Conservation (phyloP, 2,888 invertebrate species). For the Polydrusus tereticollis region DNA sequence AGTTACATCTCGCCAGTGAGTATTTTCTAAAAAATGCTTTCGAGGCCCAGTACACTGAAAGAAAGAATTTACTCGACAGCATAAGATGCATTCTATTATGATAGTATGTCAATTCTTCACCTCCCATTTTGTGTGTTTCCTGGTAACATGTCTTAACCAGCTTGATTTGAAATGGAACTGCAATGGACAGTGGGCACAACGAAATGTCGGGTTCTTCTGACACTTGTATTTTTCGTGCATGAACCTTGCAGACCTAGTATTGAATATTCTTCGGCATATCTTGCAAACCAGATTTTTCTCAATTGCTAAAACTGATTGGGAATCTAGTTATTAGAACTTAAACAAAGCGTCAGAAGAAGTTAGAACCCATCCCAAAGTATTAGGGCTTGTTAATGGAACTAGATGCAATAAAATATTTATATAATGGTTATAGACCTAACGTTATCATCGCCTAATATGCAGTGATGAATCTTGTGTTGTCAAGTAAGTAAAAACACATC, state of each 20-base stretch:
- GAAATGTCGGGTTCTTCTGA: conserved; percentile 28
- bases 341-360: too few relatives aligned
- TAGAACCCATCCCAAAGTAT: not conserved
- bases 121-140: conserved; percentile 8
- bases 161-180: conserved; percentile 26
- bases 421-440: too few relatives aligned
- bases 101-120: not conserved
- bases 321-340: not conserved
- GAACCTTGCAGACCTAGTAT: conserved; percentile 26
- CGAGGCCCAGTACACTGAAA: too few relatives aligned
- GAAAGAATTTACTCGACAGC: too few relatives aligned
- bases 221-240: conserved; percentile 42
- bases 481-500: too few relatives aligned
- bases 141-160: conserved; percentile 8
- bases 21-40: too few relatives aligned
- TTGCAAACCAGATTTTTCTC: conserved; percentile 4
- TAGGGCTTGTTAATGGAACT: not conserved
- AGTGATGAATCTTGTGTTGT: too few relatives aligned
- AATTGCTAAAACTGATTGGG: not conserved
- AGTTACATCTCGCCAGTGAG: too few relatives aligned
- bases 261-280: conserved; percentile 21
- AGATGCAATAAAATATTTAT: too few relatives aligned
- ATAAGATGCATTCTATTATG: too few relatives aligned
- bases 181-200: conserved; percentile 12
- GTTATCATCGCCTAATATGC: too few relatives aligned